A percentile compares a stretch with the other conserved stretches of the same genome.
Evolutionary conservation across 2,113 vertebrate species (phyloP).

Genomic region (Trichechus manatus): DNA sequence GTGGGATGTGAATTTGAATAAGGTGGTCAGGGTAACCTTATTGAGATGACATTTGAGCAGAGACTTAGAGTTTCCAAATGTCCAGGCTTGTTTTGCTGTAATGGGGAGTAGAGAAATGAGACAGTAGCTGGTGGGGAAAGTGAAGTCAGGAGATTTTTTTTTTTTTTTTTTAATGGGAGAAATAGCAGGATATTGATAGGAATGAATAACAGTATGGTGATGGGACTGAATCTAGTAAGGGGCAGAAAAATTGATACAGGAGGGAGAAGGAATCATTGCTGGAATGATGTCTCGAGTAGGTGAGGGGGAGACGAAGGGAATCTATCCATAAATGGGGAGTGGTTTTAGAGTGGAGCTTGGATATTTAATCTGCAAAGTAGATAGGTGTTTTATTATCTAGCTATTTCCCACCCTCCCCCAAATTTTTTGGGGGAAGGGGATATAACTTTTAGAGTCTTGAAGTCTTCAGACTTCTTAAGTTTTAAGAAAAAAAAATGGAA

Average conservation of each 20-base stretch:
- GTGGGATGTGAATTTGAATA: not conserved
- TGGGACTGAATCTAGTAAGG: not conserved
- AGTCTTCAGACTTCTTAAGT: not conserved
- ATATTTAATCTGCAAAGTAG: not conserved
- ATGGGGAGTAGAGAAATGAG: not conserved
- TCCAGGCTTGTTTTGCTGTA: not conserved
- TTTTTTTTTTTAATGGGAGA: not conserved
- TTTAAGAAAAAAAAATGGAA: slow-evolving; percentile 26
- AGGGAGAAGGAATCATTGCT: not conserved
- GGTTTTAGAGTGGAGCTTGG: not conserved
- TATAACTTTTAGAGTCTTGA: not conserved
- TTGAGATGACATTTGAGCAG: not conserved
- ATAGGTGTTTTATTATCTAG: not conserved
- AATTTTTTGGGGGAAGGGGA: not conserved
- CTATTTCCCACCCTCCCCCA: too few relatives aligned
- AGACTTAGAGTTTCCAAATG: not conserved
- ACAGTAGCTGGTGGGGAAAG: not conserved
- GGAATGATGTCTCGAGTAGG: not conserved
- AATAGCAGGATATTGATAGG: not conserved
- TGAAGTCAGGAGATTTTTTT: not conserved
- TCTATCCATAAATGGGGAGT: not conserved
- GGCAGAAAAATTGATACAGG: not conserved
- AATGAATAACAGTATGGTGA: not conserved
- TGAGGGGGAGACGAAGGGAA: too few relatives aligned
- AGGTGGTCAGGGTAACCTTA: not conserved